Percentiles rank a stretch among this genome's conserved stretches.
phyloP scores from a whole-genome alignment of 2,113 vertebrate genomes.

The Neolamprologus longior region DNA sequence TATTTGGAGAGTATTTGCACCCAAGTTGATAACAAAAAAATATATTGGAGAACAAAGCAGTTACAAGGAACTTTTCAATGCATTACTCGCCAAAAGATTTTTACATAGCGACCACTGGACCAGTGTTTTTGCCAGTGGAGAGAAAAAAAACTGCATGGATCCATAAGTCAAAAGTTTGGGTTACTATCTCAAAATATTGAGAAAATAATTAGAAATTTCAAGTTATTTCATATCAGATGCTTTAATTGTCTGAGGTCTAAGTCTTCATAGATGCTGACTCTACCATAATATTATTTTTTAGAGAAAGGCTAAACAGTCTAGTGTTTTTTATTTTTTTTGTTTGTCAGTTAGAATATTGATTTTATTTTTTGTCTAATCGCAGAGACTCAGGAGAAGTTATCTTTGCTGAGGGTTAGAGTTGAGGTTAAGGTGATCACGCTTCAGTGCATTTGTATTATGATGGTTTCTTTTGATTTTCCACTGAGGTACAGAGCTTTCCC shows the following conservation, averaged over 20 bases:
- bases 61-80: background rate
- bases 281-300: background rate
- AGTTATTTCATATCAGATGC: background rate
- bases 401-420: background rate
- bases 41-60: background rate
- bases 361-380: background rate
- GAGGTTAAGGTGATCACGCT: fast-evolving
- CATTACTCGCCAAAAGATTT: background rate
- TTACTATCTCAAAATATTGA: background rate
- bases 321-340: fast-evolving
- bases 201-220: background rate
- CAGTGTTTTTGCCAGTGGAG: background rate
- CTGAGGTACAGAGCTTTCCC: background rate
- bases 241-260: background rate
- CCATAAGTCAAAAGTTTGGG: background rate
- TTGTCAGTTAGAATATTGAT: background rate
- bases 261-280: background rate
- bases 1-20: background rate
- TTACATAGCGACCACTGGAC: fast-evolving
- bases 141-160: background rate
- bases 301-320: background rate
- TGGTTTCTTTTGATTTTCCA: background rate
- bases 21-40: background rate
- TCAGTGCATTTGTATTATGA: background rate
- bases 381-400: background rate